Evolutionary conservation across 2,888 invertebrate species (phyloP), one percentile per base, ranked within the genome.

Genomic region (Gymnoscelis rufifasciata): DNA sequence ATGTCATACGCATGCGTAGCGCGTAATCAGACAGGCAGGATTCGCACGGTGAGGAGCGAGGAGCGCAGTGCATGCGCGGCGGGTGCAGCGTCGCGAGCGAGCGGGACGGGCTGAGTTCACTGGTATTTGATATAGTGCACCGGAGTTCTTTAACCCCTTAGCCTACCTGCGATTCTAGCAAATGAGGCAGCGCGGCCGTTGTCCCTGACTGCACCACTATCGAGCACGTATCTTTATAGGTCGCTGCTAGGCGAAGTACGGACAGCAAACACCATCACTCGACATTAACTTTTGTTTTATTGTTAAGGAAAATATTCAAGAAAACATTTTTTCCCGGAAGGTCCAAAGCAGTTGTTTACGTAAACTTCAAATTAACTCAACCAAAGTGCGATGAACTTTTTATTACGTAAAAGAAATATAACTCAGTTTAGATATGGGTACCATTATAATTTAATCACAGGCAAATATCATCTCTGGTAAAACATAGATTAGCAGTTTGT

Each of bases 81-180:
- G 71, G 74, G 74, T 78, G 84, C 77, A 78, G 67, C 55, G 83
- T 83, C 77, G 68, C 54, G 83, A 67, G 74, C 59, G 78, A 87
- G 75, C 57, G 73, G 62, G 86, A 86, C 70, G 57, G 65, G 66
- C 71, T 64, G 78, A 83, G 86, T 89, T 88, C 88, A 89, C 83
- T 86, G 88, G 84, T 87, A 87, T 87, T 87, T 84, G 84, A 88
- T 87, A 83, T 88, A 87, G 86, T 88, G 83, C 88, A 89, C 69
- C 66, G 68, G 77, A 86, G 88, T 88, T 89, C 88, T 78, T 87
- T 88, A 86, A 86, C 86, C 88, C 83, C 83, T 82, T 89, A 89
- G 87, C 89, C 88, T 88, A 88, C 88, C 88, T 86, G 83, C 81
- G 78, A 74, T 81, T 83, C 82, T 76, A 84, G 87, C 84, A 83